Percentiles rank a stretch among this genome's conserved stretches.
phyloP scores from a whole-genome alignment of 37 sponge, comb jelly and placozoan species.

The Crambe crambe region DNA sequence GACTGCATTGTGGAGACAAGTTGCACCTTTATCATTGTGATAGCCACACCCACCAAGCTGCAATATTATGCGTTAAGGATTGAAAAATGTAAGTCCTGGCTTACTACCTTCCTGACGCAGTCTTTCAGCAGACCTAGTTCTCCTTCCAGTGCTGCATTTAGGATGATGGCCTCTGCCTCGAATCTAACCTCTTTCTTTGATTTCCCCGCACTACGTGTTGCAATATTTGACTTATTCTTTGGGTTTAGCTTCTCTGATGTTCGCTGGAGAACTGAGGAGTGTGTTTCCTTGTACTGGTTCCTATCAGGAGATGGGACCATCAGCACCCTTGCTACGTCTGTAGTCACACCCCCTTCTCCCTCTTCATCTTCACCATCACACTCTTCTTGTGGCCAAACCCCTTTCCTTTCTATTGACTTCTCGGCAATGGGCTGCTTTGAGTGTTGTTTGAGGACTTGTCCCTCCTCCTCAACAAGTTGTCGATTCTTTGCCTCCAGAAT shows the following conservation, averaged over 20 bases:
- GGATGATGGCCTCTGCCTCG: slow-evolving; percentile 53
- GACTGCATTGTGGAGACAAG: slow-evolving; percentile 82
- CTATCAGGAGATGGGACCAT: not conserved
- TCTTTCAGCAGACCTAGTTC: slow-evolving; percentile 62
- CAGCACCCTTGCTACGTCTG: not conserved
- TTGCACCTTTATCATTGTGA: slow-evolving; percentile 61
- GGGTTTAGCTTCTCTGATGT: not conserved
- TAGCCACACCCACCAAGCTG: slow-evolving; percentile 21
- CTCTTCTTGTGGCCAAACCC: not conserved
- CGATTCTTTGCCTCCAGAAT: slow-evolving; percentile 12
- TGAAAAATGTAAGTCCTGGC: not conserved
- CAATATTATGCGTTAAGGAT: not conserved
- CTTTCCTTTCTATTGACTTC: not conserved
- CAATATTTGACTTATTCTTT: not conserved
- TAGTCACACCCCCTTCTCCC: not conserved
- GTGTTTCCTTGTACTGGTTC: slow-evolving; percentile 32
- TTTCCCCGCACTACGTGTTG: too few relatives aligned
- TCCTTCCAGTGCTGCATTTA: slow-evolving; percentile 86
- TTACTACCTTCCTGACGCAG: slow-evolving; percentile 46
- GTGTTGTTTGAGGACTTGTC: slow-evolving; percentile 2
- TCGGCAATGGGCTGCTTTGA: not conserved
- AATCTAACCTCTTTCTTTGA: slow-evolving; percentile 45
- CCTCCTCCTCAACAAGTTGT: slow-evolving; percentile 44
- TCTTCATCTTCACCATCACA: not conserved
- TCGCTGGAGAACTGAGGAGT: slow-evolving; percentile 25